Evolutionary conservation across 2,888 invertebrate species (phyloP), one percentile per base, ranked within the genome.

Genomic region (Oscheius sp.): DNA sequence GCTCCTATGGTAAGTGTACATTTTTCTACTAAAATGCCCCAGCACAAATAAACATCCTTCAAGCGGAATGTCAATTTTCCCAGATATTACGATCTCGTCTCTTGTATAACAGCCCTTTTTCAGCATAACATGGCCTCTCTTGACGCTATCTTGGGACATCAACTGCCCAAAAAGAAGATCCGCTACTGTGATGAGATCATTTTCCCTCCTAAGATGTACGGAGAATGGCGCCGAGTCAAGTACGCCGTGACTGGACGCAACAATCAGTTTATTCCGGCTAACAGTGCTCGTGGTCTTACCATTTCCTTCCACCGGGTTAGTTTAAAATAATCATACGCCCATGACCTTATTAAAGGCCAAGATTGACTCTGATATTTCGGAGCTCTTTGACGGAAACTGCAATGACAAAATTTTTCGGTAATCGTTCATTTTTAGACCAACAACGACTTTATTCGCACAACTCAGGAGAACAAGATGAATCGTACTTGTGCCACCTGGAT

Each of bases 361-460:
- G 9, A 35, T 35, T 35, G 35, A 35, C 35, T 35, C 35, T 9
- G 5, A 35, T 3, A 35, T 35, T 35, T 35, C 35, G 35, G 35
- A 9, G 35, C 3, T 35, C 35, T 6, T 3, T 35, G 35, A 35
- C 9, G 35, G 9, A 35, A 35, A 35, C 35, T 35, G 35, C 3
- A 35, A 35, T 35, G 35, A 3, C 35, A 35, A 18, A 49, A 49
- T 18, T 49, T 13, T n/a, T 49, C n/a, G 18, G 49, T 35, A n/a
- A 45, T 3, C n/a, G 5, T 23, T 2, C 3, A 2, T 18, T 64
- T 66, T 66, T 27, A 66, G 66, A 66, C 66, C 7, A 18, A 16
- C n/a, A 52, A 66, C 18, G 66, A 52, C 52, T 66, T 66, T 27
- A 29, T 66, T 18, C 49, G 66, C 9, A 66, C 66, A 3, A 23